These are phyloP conservation scores for Clarias pachynema DNA, from an alignment of 2,797 vertebrate genomes.

Conservation along the genomic window DNA sequence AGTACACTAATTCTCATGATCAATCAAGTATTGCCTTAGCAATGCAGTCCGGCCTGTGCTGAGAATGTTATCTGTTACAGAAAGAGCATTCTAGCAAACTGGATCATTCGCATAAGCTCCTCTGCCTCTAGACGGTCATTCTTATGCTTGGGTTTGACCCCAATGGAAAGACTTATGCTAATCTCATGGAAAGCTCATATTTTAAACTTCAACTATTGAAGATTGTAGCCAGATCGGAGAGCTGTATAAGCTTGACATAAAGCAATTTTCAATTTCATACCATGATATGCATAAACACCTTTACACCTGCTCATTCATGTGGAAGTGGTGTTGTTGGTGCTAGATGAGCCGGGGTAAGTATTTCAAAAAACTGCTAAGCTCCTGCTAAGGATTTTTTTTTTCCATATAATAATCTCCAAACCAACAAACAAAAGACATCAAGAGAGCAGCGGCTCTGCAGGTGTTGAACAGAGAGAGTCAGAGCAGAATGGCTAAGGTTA, in stretches of 20 bases:
- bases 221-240: not conserved
- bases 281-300: not conserved
- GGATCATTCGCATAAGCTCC: constrained; percentile 25
- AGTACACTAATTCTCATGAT: constrained; percentile 36
- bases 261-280: not conserved
- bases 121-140: not conserved
- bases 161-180: not conserved
- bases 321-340: not conserved
- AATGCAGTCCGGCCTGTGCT: not conserved
- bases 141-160: not conserved
- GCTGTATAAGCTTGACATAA: not conserved
- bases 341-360: not conserved
- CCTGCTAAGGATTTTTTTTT: not conserved
- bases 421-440: not conserved
- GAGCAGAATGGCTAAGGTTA: not conserved
- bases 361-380: not conserved
- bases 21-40: constrained; percentile 19
- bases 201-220: not conserved
- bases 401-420: not conserved
- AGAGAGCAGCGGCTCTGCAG: not conserved
- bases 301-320: not conserved
- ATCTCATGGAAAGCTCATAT: not conserved
- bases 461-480: not conserved
- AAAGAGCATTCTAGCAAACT: constrained; percentile 13
- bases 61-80: constrained; percentile 19